Base-by-base conservation (phyloP, 2,888 invertebrate species). In the Apotomis betuletana region DNA sequence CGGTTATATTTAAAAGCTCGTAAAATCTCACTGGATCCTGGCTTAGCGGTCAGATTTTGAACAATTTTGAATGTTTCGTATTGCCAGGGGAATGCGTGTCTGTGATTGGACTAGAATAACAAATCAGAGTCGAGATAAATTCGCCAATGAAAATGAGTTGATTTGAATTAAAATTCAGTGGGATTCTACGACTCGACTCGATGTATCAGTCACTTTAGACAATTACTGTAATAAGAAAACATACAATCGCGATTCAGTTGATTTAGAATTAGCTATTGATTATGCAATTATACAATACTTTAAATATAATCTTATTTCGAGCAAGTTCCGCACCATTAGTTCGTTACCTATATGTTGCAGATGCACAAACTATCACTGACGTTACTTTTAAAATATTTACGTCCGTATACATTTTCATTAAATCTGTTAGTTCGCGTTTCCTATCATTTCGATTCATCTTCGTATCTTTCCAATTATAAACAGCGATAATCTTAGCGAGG, bases 301-400 rank as follows among this genome's bases (percentile, higher is more conserved):
- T 63, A 52, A 67, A 51, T 62, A 58, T 62, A 58, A 71, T 51
- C 61, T 72, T 63, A 72, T 72, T 72, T 72, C 67, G 13, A 60
- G 57, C 67, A 58, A 63, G 67, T 68, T 65, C 62, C 58, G 72
- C 68, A 68, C 68, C 38, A 51, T 68, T 68, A 63, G 63, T 44
- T 62, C 44, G 51, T 62, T 57, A n/a, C n/a, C n/a, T n/a, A 44
- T 46, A 41, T 58, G 61, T 57, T 62, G 67, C 72, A 67, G 72
- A 52, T 67, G 72, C 67, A 72, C 72, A 72, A 72, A 72, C 63
- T 52, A 61, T 70, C 61, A 67, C 67, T 46, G 70, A 57, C 57
- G 46, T 69, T 69, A 63, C 55, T 62, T 69, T 57, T 9, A 62
- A 52, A 44, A 44, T 67, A 58, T 52, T 54, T 55, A 60, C 64